phyloP scores from a whole-genome alignment of 2,797 vertebrate species.

The Darevskia nairensis region DNA sequence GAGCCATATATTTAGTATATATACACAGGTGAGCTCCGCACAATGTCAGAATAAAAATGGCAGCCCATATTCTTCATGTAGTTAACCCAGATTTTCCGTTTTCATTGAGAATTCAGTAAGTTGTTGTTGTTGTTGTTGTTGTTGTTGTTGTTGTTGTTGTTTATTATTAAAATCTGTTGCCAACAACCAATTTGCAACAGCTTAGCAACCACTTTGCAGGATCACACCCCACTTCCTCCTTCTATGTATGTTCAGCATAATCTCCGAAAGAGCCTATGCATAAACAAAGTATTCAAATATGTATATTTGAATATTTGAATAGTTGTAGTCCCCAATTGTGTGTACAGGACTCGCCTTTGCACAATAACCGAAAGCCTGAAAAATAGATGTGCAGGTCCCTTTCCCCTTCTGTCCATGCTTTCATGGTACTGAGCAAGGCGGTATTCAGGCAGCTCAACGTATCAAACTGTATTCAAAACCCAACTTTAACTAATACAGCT shows the following conservation, averaged over 20 bases:
- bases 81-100: too few relatives aligned
- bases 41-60: too few relatives aligned
- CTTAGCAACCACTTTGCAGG: too few relatives aligned
- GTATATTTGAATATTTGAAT: background rate
- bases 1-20: slow-evolving; percentile 97
- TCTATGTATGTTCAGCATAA: background rate
- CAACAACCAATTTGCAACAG: too few relatives aligned
- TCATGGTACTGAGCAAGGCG: background rate
- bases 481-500: slow-evolving; percentile 8
- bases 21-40: slow-evolving; percentile 75
- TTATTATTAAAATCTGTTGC: too few relatives aligned
- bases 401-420: background rate
- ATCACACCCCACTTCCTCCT: background rate
- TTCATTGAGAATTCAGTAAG: too few relatives aligned
- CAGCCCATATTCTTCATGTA: too few relatives aligned
- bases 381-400: background rate
- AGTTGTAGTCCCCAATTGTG: background rate
- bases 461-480: background rate
- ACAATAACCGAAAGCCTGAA: background rate
- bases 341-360: background rate
- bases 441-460: slow-evolving; percentile 18
- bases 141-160: too few relatives aligned
- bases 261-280: background rate
- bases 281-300: background rate
- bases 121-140: too few relatives aligned